A percentile compares a stretch with the other conserved stretches of the same genome.
These are phyloP conservation scores for Agonum fuliginosum DNA, from an alignment of 2,888 invertebrate species.

Conservation along the genomic window DNA sequence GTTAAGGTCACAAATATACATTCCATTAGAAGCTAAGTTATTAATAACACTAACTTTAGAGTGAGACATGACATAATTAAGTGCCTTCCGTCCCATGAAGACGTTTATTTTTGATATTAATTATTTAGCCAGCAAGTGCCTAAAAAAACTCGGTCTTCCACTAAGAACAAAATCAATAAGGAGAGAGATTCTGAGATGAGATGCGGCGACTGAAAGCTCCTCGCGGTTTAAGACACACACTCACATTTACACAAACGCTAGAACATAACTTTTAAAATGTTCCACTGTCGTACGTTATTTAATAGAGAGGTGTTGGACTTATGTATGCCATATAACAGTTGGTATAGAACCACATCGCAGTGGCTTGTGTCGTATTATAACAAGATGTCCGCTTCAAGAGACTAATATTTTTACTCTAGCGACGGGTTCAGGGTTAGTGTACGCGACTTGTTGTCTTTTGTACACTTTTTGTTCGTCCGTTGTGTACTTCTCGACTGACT, in stretches of 20 bases:
- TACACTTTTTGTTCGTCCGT: slow-evolving; percentile 50
- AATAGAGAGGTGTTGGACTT: slow-evolving; percentile 55
- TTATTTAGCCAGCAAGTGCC: slow-evolving; percentile 38
- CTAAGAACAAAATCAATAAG: slow-evolving; percentile 12
- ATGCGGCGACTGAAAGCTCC: not conserved
- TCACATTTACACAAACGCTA: slow-evolving; percentile 25
- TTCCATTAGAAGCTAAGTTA: slow-evolving; percentile 53
- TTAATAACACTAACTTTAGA: slow-evolving; percentile 32
- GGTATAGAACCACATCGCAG: slow-evolving; percentile 48
- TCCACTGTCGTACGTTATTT: slow-evolving; percentile 31
- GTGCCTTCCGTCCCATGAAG: slow-evolving; percentile 42
- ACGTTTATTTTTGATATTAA: slow-evolving; percentile 52
- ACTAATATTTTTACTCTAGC: slow-evolving; percentile 49
- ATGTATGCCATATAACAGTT: slow-evolving; percentile 50
- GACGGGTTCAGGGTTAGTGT: slow-evolving; percentile 55
- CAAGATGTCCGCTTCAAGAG: slow-evolving; percentile 57
- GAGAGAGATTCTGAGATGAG: slow-evolving; percentile 52
- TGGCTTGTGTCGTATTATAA: slow-evolving; percentile 57
- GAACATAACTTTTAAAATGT: slow-evolving; percentile 4
- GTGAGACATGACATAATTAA: slow-evolving; percentile 34
- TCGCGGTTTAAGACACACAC: slow-evolving; percentile 24
- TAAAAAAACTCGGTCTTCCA: slow-evolving; percentile 29
- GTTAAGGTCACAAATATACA: slow-evolving; percentile 48
- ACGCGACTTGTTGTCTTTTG: slow-evolving; percentile 39
- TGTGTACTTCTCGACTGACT: slow-evolving; percentile 34